Percentiles rank a stretch among this genome's conserved stretches.
These are phyloP conservation scores for Catharus ustulatus DNA, from an alignment of 2,797 vertebrate genomes.

Conservation along the genomic window DNA sequence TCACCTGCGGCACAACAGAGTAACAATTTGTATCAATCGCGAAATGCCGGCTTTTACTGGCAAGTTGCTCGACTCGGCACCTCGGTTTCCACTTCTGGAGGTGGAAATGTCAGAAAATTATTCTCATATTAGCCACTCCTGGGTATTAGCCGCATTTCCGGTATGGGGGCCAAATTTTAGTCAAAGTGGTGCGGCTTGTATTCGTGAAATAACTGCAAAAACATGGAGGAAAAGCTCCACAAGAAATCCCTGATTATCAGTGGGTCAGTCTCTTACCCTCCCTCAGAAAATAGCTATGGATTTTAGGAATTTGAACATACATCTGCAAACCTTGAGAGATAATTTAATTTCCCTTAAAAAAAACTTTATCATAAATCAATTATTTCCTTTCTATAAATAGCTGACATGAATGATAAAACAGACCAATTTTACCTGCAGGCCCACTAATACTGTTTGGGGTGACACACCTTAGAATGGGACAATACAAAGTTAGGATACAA, in stretches of 20 bases:
- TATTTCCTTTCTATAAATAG: neutral
- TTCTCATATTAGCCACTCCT: too few relatives aligned
- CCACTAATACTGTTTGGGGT: neutral
- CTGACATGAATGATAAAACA: neutral
- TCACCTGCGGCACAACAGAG: too few relatives aligned
- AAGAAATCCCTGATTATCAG: neutral
- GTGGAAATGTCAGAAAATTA: too few relatives aligned
- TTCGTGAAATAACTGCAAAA: neutral
- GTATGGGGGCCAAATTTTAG: too few relatives aligned
- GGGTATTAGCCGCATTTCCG: too few relatives aligned
- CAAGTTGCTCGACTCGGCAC: too few relatives aligned
- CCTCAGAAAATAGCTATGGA: neutral
- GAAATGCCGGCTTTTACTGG: too few relatives aligned
- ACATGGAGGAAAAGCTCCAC: neutral
- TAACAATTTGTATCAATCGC: too few relatives aligned
- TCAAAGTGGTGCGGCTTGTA: too few relatives aligned
- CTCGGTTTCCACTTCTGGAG: too few relatives aligned
- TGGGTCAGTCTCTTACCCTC: neutral
- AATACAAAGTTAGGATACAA: neutral
- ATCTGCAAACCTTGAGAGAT: neutral
- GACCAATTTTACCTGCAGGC: rapidly evolving
- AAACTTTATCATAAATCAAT: rapidly evolving
- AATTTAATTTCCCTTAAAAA: neutral
- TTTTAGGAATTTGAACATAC: neutral
- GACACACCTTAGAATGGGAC: neutral